A percentile compares a stretch with the other conserved stretches of the same genome.
These are phyloP conservation scores for Bicyclus anynana DNA, from an alignment of 1,140 invertebrate species.

Conservation along the genomic window DNA sequence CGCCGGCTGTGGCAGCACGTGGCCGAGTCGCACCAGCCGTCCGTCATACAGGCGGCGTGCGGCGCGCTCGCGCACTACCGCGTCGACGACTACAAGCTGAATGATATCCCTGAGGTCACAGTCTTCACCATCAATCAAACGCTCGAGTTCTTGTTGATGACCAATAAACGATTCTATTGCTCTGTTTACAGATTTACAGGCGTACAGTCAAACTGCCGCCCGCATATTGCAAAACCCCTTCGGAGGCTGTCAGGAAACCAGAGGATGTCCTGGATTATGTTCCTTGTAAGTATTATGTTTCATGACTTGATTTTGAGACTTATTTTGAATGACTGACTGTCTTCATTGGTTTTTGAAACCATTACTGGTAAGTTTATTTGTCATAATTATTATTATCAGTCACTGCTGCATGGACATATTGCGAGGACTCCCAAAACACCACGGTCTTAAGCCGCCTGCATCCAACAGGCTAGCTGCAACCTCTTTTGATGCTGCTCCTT, in stretches of 20 bases:
- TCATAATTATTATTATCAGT: too few relatives aligned
- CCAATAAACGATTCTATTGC: background rate
- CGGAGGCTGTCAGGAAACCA: conserved; percentile 67
- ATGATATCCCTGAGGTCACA: conserved; percentile 51
- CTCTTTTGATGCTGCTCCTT: too few relatives aligned
- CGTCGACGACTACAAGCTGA: conserved; percentile 65
- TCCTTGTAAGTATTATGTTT: conserved; percentile 63
- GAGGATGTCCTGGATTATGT: conserved; percentile 75
- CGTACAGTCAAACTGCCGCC: conserved; percentile 66
- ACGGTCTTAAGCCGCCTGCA: too few relatives aligned
- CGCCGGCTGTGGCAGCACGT: conserved; percentile 75
- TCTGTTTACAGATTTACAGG: conserved; percentile 58
- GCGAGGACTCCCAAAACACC: too few relatives aligned
- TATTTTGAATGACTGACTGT: too few relatives aligned
- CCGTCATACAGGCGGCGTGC: conserved; percentile 75
- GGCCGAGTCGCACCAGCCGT: conserved; percentile 36
- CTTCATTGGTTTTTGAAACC: too few relatives aligned
- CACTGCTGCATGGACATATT: too few relatives aligned
- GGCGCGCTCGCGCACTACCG: conserved; percentile 73
- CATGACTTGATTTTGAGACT: too few relatives aligned
- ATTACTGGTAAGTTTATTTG: too few relatives aligned
- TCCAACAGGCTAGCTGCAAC: too few relatives aligned
- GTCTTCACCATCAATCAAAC: background rate
- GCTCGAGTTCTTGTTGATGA: too few relatives aligned
- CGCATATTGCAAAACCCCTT: conserved; percentile 64